Evolutionary conservation across 2,113 vertebrate species (phyloP).

Genomic region (Oxygymnocypris stewartii): DNA sequence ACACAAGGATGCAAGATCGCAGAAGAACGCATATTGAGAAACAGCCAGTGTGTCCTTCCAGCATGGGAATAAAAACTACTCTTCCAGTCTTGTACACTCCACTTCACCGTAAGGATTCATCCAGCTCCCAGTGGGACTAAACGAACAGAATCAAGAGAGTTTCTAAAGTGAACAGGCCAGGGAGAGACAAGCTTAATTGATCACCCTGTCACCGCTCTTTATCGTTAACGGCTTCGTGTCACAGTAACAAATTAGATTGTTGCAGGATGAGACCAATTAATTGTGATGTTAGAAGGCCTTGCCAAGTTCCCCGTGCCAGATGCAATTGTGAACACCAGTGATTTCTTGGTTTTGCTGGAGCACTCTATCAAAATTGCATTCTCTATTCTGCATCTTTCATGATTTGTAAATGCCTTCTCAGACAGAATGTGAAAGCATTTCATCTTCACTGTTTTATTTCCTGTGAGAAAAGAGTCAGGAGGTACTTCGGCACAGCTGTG

Average conservation of each 20-base stretch:
- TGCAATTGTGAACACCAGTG: conserved; percentile 42
- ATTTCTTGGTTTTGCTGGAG: conserved; percentile 42
- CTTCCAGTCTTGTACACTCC: neutral
- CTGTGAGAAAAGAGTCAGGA: neutral
- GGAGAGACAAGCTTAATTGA: conserved; percentile 60
- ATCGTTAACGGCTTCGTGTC: conserved; percentile 68
- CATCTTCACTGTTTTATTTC: neutral
- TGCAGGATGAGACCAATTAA: conserved; percentile 65
- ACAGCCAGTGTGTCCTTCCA: neutral
- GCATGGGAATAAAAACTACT: conserved; percentile 8
- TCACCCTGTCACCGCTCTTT: conserved; percentile 63
- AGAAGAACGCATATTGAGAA: no score
- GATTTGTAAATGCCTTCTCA: neutral
- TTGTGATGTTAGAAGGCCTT: conserved; percentile 49
- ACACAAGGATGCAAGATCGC: no score
- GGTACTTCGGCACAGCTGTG: neutral
- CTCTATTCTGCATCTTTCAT: conserved; percentile 30
- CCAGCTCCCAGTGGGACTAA: conserved; percentile 20
- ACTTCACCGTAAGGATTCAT: neutral
- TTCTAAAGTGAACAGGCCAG: conserved; percentile 22
- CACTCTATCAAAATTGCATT: conserved; percentile 49
- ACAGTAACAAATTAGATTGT: conserved; percentile 66
- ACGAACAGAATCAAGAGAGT: conserved; percentile 4
- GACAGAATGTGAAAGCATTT: conserved; percentile 4
- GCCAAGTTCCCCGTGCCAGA: conserved; percentile 41